phyloP scores from a whole-genome alignment of 92 coral and sea anemone species.

The Palythoa grandiflora region DNA sequence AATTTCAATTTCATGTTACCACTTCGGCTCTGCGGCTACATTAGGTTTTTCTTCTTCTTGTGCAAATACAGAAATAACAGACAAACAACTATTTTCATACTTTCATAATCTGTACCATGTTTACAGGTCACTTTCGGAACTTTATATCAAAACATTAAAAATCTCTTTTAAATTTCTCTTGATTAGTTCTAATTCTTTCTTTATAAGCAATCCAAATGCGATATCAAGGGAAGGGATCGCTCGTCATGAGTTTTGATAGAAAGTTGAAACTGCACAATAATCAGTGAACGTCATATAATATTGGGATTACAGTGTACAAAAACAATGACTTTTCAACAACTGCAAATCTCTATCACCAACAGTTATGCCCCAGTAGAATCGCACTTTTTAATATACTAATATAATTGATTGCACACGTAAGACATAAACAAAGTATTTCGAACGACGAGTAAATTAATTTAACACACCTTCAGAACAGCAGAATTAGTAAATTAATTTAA shows the following conservation, averaged over 20 bases:
- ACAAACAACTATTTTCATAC: slow-evolving; percentile 1
- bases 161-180: slow-evolving; percentile 5
- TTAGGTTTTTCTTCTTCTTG: neutral
- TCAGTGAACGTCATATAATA: neutral
- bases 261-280: neutral
- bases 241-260: neutral
- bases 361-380: no score
- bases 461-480: neutral
- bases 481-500: neutral
- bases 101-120: neutral
- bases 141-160: slow-evolving; percentile 29
- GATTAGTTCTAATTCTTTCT: neutral
- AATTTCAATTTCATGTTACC: no score
- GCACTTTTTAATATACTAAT: neutral
- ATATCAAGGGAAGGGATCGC: neutral
- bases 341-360: no score
- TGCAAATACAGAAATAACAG: neutral
- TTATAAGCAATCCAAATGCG: neutral
- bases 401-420: no score
- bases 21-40: neutral
- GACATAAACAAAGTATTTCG: neutral
- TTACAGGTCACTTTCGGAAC: slow-evolving; percentile 41
- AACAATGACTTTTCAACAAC: neutral
- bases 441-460: no score
- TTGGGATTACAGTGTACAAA: neutral